Evolutionary conservation across 1,140 invertebrate species (phyloP).

Genomic region (Mamestra configurata): DNA sequence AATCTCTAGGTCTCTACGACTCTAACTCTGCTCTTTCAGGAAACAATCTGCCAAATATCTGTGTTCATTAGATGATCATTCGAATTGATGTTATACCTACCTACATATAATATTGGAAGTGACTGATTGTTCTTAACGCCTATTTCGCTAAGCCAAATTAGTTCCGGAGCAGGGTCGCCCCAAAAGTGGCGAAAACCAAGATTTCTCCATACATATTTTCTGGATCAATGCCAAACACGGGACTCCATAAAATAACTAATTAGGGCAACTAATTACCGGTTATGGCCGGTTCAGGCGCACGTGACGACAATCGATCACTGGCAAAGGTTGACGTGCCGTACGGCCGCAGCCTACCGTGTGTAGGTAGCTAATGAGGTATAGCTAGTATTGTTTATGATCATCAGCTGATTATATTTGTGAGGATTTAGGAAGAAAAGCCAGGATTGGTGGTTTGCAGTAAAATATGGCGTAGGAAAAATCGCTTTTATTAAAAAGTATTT

Average conservation of each 20-base stretch:
- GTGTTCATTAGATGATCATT: too few species aligned
- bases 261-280: conserved; percentile 50
- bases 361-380: conserved; percentile 15
- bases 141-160: not conserved
- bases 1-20: too few species aligned
- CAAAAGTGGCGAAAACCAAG: conserved; percentile 3
- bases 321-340: conserved; percentile 32
- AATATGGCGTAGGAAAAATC: too few species aligned
- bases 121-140: too few species aligned
- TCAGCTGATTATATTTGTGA: not conserved
- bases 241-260: conserved; percentile 46
- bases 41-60: too few species aligned
- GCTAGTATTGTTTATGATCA: conserved; percentile 3
- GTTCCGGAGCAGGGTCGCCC: too few species aligned
- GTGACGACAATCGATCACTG: conserved; percentile 45
- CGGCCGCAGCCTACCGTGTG: not conserved
- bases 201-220: conserved; percentile 12
- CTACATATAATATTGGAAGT: too few species aligned
- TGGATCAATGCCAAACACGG: conserved; percentile 35
- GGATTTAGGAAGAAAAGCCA: not conserved
- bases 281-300: conserved; percentile 33
- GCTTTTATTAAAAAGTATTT: too few species aligned
- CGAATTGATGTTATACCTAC: too few species aligned
- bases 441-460: not conserved
- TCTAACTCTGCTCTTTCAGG: too few species aligned